Base-by-base conservation (phyloP, 2,797 vertebrate species). In the Clarias laeviceps region DNA sequence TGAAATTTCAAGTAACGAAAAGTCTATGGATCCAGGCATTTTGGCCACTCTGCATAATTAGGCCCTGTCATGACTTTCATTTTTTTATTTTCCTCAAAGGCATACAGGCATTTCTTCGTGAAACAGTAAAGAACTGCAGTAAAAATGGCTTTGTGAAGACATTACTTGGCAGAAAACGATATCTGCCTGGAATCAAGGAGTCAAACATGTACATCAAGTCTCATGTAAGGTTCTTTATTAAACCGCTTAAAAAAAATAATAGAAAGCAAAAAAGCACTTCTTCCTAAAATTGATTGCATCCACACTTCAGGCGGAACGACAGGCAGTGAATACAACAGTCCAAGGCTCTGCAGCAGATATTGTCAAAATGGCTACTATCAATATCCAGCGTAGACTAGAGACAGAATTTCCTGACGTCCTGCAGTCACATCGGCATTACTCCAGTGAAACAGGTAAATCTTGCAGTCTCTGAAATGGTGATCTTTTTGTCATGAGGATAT, bases 321-420 rank as follows among this genome's bases (percentile, higher is more conserved):
- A 99, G 92, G 97, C 98, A 1, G 97, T 99, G 87, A 99, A 99
- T 91, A 98, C 97, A 3, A 96, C 96, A 0, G 97, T 99, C 12
- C 98, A 99, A 92, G 98, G 98, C 57, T 99, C 98, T 14, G 98
- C 97, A 0, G 98, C 98, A 3, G 98, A 99, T 91, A 97, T 99
- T 20, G 97, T 99, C n/a, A 99, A 99, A 94, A 93, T 94, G 12
- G 98, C 98, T 70, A 99, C 98, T 0, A 95, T 97, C 85, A 98
- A 97, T 91, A 98, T 99, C 88, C 98, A 99, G 92, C 96, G 91
- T 56, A 92, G 93, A 14, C 90, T 99, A 45, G 91, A 86, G 17
- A 94, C 94, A 87, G 89, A 91, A 2, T 97, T 96, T 72, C 94
- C 93, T 3, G 87, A 93, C 5, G 91, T 91, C 6, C 93, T 94